These are phyloP conservation scores for Blera fallax DNA, from an alignment of 2,888 invertebrate species.

Conservation along the genomic window DNA sequence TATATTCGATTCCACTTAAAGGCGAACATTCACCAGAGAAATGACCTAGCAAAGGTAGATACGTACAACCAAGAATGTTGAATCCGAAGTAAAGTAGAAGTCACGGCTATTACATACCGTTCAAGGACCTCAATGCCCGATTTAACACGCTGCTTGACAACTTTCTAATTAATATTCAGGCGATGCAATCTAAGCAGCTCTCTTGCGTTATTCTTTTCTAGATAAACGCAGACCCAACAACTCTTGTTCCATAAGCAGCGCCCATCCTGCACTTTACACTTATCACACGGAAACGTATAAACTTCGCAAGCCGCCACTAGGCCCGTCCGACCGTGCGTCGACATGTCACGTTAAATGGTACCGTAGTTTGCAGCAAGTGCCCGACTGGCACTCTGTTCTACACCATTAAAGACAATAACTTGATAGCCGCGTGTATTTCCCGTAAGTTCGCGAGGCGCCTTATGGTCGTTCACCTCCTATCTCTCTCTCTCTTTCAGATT, in stretches of 20 bases:
- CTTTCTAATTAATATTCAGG: slow-evolving; percentile 53
- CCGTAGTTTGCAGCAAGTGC: slow-evolving; percentile 41
- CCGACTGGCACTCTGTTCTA: slow-evolving; percentile 21
- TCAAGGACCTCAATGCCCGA: not conserved
- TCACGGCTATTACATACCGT: not conserved
- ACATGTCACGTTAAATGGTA: slow-evolving; percentile 63
- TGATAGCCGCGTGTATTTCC: slow-evolving; percentile 20
- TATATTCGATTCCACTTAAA: no score
- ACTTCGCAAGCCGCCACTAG: not conserved
- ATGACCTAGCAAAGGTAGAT: no score
- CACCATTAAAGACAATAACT: slow-evolving; percentile 57
- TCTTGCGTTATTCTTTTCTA: not conserved
- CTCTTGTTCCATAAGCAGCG: slow-evolving; percentile 16
- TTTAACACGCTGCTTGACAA: slow-evolving; percentile 23
- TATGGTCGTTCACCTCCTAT: slow-evolving; percentile 66
- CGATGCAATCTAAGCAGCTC: not conserved
- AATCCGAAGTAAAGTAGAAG: not conserved
- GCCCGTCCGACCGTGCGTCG: slow-evolving; percentile 16
- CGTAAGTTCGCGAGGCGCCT: slow-evolving; percentile 63
- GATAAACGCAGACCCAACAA: slow-evolving; percentile 1
- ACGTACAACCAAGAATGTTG: no score
- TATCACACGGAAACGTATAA: slow-evolving; percentile 56
- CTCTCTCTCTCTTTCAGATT: not conserved
- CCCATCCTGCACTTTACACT: slow-evolving; percentile 28
- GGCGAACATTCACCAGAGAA: no score